phyloP scores from a whole-genome alignment of 2,797 vertebrate genomes.

The Poecilia gillii region DNA sequence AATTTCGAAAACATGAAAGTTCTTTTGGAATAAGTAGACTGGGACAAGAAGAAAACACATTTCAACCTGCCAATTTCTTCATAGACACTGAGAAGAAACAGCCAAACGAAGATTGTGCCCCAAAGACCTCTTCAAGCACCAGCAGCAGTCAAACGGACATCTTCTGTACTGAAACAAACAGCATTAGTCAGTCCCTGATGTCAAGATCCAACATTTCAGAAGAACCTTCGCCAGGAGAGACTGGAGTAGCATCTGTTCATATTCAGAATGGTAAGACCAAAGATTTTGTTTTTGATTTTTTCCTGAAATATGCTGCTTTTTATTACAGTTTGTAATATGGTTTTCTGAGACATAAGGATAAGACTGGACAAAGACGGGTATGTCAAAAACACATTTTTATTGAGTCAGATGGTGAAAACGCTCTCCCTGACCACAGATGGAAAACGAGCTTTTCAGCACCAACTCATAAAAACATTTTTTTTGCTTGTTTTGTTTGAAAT shows the following conservation, averaged over 20 bases:
- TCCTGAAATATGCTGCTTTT: constrained; percentile 4
- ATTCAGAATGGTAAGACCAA: constrained; percentile 90
- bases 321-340: not conserved
- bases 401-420: not conserved
- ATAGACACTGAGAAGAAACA: constrained; percentile 96
- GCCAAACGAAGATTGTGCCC: constrained; percentile 89
- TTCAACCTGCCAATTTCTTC: constrained; percentile 27
- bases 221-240: constrained; percentile 87
- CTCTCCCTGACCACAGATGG: not conserved
- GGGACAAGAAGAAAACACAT: not conserved
- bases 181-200: constrained; percentile 90
- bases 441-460: not conserved
- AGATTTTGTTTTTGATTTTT: not conserved
- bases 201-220: constrained; percentile 83
- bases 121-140: constrained; percentile 91
- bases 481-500: not conserved
- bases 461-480: not conserved
- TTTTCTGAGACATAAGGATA: not conserved
- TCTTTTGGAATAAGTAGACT: not conserved
- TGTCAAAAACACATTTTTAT: not conserved
- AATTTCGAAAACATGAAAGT: not conserved
- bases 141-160: constrained; percentile 90
- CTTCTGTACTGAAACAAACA: constrained; percentile 92
- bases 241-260: constrained; percentile 85
- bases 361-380: not conserved